Conservation (phyloP, 2,888 invertebrate species). For the Noctua comes region DNA sequence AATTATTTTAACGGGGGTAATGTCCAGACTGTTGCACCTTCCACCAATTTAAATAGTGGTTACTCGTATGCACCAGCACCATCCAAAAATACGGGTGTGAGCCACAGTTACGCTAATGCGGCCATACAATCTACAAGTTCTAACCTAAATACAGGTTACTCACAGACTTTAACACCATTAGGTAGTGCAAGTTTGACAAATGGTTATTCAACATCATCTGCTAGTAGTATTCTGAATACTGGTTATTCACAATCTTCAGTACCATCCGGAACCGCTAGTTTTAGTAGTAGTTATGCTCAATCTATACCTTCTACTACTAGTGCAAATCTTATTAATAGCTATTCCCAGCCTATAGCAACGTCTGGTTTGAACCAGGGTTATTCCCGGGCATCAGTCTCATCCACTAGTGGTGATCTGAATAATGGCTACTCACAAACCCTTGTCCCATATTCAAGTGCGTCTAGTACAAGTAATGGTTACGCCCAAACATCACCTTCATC, state of each 20-base stretch:
- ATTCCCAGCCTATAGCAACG: constrained; percentile 10
- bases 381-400: not conserved
- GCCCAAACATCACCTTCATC: constrained; percentile 18
- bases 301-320: constrained; percentile 15
- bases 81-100: not conserved
- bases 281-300: constrained; percentile 26
- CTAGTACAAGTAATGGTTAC: constrained; percentile 10
- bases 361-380: constrained; percentile 14
- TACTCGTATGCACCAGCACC: constrained; percentile 13
- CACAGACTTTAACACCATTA: constrained; percentile 14
- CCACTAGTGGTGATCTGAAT: constrained; percentile 10
- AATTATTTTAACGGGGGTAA: constrained; percentile 30
- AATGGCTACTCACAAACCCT: constrained; percentile 13
- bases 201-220: constrained; percentile 18
- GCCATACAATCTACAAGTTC: not conserved
- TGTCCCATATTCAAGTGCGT: constrained; percentile 29
- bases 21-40: not conserved
- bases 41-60: constrained; percentile 28
- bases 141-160: constrained; percentile 15
- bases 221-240: constrained; percentile 22
- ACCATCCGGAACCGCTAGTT: constrained; percentile 4
- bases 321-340: constrained; percentile 6
- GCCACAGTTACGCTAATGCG: not conserved
- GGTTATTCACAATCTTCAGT: constrained; percentile 28
- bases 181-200: not conserved